Conservation (phyloP, 2,113 vertebrate genomes). For the Uria aalge region DNA sequence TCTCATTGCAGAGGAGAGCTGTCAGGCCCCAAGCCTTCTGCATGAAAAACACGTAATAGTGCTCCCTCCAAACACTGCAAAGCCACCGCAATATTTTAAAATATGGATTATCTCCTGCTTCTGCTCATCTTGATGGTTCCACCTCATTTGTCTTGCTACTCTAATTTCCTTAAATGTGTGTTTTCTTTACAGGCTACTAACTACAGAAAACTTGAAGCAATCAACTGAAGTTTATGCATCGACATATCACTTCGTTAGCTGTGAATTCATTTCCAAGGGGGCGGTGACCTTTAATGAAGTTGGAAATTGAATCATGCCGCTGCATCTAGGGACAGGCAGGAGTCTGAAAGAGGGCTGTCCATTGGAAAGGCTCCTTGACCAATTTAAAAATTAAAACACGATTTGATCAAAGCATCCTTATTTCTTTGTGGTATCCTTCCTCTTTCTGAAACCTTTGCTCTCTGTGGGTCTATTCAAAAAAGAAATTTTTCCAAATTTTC, state of each 20-base stretch:
- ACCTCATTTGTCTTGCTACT: slow-evolving; percentile 45
- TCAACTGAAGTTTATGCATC: slow-evolving; percentile 56
- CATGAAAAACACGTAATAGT: accelerated
- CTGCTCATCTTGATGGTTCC: slow-evolving; percentile 30
- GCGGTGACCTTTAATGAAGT: slow-evolving; percentile 50
- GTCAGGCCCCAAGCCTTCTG: neutral
- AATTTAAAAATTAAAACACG: neutral
- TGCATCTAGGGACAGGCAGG: neutral
- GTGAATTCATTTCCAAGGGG: slow-evolving; percentile 56
- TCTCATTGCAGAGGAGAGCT: neutral
- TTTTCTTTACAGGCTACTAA: slow-evolving; percentile 65
- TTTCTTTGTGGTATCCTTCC: neutral
- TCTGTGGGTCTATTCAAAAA: neutral
- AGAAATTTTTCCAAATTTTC: neutral
- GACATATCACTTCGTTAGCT: slow-evolving; percentile 48
- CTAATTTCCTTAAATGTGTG: slow-evolving; percentile 30
- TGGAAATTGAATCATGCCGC: neutral
- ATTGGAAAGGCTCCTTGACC: neutral
- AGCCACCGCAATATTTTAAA: neutral
- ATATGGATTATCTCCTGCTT: slow-evolving; percentile 28
- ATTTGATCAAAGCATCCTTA: neutral
- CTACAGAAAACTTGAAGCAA: slow-evolving; percentile 66
- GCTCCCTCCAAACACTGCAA: neutral
- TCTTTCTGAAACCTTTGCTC: neutral
- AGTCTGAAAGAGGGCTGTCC: neutral